phyloP scores from a whole-genome alignment of 2,888 invertebrate genomes.

The Lasioglossum zephyrum region DNA sequence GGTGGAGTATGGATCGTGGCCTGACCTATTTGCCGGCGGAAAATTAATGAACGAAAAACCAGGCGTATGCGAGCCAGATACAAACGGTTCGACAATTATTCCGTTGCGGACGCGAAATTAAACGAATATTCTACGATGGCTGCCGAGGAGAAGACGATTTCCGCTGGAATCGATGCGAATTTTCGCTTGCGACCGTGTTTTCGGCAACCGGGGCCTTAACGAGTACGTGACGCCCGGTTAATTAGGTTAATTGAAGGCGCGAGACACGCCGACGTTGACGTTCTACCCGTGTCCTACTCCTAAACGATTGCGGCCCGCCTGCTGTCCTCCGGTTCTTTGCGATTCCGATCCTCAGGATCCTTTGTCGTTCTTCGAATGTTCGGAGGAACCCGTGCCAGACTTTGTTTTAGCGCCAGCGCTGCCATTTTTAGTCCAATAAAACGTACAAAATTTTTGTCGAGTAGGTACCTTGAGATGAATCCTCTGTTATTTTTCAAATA shows the following conservation, averaged over 20 bases:
- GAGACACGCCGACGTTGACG: conserved; percentile 50
- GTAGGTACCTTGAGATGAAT: too few relatives aligned
- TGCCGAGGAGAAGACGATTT: conserved; percentile 26
- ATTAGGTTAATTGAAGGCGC: conserved; percentile 74
- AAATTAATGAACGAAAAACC: background rate
- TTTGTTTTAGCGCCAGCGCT: too few relatives aligned
- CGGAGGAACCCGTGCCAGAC: background rate
- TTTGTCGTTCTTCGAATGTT: conserved; percentile 12
- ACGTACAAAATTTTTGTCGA: too few relatives aligned
- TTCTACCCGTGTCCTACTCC: conserved; percentile 42
- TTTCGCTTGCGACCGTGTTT: conserved; percentile 17
- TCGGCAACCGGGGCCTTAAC: conserved; percentile 42
- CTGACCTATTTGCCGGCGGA: background rate
- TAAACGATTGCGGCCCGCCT: conserved; percentile 34
- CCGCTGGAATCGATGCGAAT: conserved; percentile 52
- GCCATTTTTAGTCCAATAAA: too few relatives aligned
- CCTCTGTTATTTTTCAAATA: too few relatives aligned
- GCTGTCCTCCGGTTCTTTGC: conserved; percentile 39
- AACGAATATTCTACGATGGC: background rate
- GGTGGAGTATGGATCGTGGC: background rate
- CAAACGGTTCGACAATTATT: background rate
- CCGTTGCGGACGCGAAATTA: background rate
- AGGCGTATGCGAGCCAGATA: background rate
- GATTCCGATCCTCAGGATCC: conserved; percentile 26
- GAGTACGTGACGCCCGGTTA: conserved; percentile 65